phyloP scores from a whole-genome alignment of 1,140 invertebrate genomes.

The Drosophila murphyi region DNA sequence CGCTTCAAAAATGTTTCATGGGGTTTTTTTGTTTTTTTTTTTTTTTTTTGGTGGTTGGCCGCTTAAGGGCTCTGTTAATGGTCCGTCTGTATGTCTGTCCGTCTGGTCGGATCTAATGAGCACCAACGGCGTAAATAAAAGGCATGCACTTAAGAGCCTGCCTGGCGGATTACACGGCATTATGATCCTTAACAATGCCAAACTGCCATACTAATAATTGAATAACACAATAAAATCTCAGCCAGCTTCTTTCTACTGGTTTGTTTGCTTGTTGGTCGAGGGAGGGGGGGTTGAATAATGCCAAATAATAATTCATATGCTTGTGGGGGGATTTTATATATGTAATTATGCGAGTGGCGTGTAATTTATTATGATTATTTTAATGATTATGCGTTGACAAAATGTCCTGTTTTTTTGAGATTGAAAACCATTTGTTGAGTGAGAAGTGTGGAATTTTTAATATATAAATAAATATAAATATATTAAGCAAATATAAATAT shows the following conservation, averaged over 20 bases:
- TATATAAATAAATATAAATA: no score
- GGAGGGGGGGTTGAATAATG: not conserved
- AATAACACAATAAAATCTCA: constrained; percentile 71
- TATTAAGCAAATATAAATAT: no score
- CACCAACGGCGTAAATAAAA: constrained; percentile 73
- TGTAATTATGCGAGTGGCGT: not conserved
- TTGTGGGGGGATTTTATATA: not conserved
- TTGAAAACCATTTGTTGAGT: no score
- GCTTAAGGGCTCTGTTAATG: constrained; percentile 46
- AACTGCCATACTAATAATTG: constrained; percentile 67
- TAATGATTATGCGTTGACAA: not conserved
- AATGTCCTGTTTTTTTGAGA: not conserved
- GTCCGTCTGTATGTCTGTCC: not conserved
- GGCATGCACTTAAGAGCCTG: constrained; percentile 70
- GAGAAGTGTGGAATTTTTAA: no score
- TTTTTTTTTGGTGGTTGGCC: constrained; percentile 53
- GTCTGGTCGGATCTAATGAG: constrained; percentile 56
- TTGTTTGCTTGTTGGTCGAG: not conserved
- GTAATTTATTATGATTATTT: constrained; percentile 4
- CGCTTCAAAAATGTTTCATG: constrained; percentile 5
- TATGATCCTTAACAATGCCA: constrained; percentile 65
- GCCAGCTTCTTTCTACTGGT: constrained; percentile 5
- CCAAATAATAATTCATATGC: not conserved
- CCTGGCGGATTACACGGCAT: constrained; percentile 71
- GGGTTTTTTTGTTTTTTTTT: not conserved